Evolutionary conservation across 2,113 vertebrate species (phyloP).

Genomic region (Vidua macroura): DNA sequence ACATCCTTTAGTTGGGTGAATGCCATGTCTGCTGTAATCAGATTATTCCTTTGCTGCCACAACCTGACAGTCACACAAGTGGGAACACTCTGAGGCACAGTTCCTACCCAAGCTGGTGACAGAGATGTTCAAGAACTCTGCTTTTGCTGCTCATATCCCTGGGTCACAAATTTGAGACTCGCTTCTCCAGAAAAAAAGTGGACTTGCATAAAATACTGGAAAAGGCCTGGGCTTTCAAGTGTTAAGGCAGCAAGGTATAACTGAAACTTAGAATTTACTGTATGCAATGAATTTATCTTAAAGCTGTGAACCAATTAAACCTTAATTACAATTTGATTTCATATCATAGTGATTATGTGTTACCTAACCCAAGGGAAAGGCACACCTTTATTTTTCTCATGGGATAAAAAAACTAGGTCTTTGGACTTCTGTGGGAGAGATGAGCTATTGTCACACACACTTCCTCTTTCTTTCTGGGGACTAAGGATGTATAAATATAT

Average conservation of each 20-base stretch:
- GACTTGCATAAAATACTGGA: background rate
- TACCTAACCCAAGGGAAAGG: background rate
- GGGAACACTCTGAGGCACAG: background rate
- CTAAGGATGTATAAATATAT: background rate
- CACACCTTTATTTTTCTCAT: background rate
- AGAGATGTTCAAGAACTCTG: background rate
- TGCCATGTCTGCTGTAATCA: background rate
- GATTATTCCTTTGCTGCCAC: background rate
- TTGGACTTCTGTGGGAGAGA: background rate
- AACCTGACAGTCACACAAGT: background rate
- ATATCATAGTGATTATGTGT: background rate
- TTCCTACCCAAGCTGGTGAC: background rate
- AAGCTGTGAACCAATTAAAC: background rate
- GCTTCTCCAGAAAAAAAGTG: background rate
- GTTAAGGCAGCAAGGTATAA: background rate
- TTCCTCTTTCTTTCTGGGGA: background rate
- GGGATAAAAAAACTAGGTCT: background rate
- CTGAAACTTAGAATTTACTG: background rate
- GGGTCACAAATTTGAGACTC: background rate
- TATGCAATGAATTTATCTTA: background rate
- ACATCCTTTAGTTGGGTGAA: background rate
- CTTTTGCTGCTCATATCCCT: background rate
- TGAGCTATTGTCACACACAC: background rate
- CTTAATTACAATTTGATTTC: constrained; percentile 21
- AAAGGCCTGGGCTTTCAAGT: background rate